Evolutionary conservation across 64 coral and sea anemone genomes (phyloP).

Genomic region (Stichodactyla mertensii): DNA sequence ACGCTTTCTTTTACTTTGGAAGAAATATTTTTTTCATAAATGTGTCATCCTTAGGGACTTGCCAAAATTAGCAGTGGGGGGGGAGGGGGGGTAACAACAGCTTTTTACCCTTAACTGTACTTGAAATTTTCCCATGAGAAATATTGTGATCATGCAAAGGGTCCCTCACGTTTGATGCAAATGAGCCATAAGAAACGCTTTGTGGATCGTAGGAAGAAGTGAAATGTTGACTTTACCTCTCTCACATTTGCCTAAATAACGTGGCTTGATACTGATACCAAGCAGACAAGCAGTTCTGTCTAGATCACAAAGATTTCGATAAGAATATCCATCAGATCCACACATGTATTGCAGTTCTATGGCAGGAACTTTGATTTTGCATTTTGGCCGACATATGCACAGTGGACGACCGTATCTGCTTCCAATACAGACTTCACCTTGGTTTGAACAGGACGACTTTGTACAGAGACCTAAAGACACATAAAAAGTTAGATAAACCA

Average conservation of each 20-base stretch:
- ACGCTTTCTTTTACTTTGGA: too few relatives aligned
- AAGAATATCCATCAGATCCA: constrained; percentile 39
- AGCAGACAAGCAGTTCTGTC: constrained; percentile 32
- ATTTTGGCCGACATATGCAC: constrained; percentile 30
- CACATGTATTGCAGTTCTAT: not conserved
- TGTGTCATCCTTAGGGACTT: too few relatives aligned
- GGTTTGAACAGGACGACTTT: not conserved
- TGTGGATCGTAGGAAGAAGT: not conserved
- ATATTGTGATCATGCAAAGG: too few relatives aligned
- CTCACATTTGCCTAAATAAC: constrained; percentile 24
- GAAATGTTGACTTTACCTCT: not conserved
- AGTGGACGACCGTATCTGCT: not conserved
- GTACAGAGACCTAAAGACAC: not conserved
- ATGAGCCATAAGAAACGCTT: too few relatives aligned
- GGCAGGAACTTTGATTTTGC: constrained; percentile 10
- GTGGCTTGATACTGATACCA: constrained; percentile 15
- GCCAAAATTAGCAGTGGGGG: not conserved
- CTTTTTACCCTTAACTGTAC: too few relatives aligned
- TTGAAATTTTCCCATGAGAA: too few relatives aligned
- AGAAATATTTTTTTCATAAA: too few relatives aligned
- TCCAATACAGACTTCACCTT: constrained; percentile 34
- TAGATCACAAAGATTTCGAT: constrained; percentile 36
- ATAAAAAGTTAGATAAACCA: not conserved
- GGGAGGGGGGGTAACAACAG: not conserved
- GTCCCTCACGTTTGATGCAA: too few relatives aligned